These are phyloP conservation scores for Mythimna vitellina DNA, from an alignment of 2,888 invertebrate genomes.

Conservation along the genomic window DNA sequence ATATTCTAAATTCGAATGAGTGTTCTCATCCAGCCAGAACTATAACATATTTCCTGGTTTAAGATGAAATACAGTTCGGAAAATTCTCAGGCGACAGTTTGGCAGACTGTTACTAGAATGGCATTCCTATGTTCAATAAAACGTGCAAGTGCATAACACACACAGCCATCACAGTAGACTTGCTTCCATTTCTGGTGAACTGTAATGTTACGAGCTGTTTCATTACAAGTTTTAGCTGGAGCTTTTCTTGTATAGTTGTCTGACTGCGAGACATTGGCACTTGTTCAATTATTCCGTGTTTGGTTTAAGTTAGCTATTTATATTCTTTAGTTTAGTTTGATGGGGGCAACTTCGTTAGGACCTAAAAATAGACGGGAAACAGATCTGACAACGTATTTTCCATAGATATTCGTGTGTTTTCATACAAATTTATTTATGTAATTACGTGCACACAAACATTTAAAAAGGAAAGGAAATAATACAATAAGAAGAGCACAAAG, in stretches of 20 bases:
- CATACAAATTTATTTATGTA: too few species aligned
- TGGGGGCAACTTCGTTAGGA: accelerated
- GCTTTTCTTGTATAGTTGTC: not conserved
- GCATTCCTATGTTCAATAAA: conserved; percentile 19
- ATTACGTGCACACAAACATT: too few species aligned
- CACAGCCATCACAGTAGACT: conserved; percentile 26
- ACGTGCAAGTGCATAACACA: conserved; percentile 2
- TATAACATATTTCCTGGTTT: not conserved
- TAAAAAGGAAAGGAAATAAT: too few species aligned
- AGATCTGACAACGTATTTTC: not conserved
- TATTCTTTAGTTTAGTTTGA: not conserved
- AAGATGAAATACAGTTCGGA: not conserved
- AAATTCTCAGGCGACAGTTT: not conserved
- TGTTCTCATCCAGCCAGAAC: not conserved
- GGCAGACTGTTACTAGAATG: conserved; percentile 12
- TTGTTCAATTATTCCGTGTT: not conserved
- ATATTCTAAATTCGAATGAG: not conserved
- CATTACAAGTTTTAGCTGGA: conserved; percentile 26
- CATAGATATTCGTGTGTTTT: too few species aligned
- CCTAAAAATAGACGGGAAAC: not conserved
- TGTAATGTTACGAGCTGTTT: conserved; percentile 38
- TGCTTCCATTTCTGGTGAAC: conserved; percentile 12
- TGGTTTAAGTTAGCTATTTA: not conserved
- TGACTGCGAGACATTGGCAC: conserved; percentile 9
- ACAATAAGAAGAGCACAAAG: too few species aligned